phyloP scores from a whole-genome alignment of 2,113 vertebrate genomes.

The Nesoenas mayeri region DNA sequence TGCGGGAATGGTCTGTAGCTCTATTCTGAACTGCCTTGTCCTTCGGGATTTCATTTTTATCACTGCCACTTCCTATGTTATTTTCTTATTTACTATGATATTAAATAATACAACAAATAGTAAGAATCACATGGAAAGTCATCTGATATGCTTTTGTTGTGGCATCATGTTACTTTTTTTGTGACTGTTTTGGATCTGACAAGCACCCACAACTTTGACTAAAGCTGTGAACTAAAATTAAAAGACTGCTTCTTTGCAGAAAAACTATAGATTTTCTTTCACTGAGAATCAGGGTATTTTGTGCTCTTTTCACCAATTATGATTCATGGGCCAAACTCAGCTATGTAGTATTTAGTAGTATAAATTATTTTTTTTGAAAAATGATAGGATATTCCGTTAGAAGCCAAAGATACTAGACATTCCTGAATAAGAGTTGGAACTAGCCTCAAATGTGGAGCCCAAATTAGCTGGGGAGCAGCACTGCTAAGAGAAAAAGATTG shows the following conservation, averaged over 20 bases:
- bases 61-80: background rate
- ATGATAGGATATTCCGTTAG: background rate
- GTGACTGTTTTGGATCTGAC: background rate
- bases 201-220: background rate
- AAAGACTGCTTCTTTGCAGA: background rate
- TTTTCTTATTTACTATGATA: background rate
- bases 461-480: background rate
- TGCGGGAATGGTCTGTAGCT: background rate
- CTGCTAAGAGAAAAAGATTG: background rate
- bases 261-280: background rate
- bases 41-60: background rate
- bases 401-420: background rate
- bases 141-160: background rate
- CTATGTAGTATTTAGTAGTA: background rate
- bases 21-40: background rate
- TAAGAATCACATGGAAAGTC: background rate
- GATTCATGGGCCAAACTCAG: background rate
- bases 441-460: background rate
- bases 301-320: background rate
- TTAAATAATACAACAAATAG: background rate
- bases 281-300: background rate
- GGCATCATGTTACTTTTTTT: background rate
- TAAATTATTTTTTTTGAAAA: background rate
- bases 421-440: background rate
- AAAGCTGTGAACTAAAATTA: background rate